phyloP scores from a whole-genome alignment of 2,113 vertebrate species.

The Turnix velox region DNA sequence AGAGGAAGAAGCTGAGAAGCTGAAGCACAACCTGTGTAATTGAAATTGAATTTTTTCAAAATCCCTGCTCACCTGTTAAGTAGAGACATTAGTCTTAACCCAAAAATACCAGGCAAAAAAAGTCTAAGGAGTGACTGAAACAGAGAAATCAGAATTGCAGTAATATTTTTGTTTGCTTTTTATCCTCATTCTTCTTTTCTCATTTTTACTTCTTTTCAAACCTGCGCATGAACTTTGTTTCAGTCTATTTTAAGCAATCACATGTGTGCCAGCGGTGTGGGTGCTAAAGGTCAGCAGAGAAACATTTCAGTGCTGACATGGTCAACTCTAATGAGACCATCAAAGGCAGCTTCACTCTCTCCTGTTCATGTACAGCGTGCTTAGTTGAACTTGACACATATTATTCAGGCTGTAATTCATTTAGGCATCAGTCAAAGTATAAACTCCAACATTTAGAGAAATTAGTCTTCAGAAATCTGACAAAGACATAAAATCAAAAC shows the following conservation, averaged over 20 bases:
- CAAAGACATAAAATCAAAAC: background rate
- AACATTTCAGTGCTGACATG: background rate
- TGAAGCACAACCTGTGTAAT: background rate
- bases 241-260: background rate
- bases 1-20: background rate
- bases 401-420: background rate
- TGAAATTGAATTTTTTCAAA: background rate
- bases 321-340: background rate
- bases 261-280: background rate
- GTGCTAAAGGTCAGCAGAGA: background rate
- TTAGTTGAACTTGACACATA: background rate
- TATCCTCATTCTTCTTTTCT: background rate
- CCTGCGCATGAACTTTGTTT: background rate
- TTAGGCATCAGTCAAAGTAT: background rate
- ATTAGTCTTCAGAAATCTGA: background rate
- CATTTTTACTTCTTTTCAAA: background rate
- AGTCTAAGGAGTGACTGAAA: background rate
- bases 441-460: background rate
- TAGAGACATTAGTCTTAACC: background rate
- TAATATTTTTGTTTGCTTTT: background rate
- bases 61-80: background rate
- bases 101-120: background rate
- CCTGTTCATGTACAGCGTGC: background rate
- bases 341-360: background rate
- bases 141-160: background rate